Evolutionary conservation across 2,797 vertebrate species (phyloP).

Genomic region (Triplophysa yarkandensis): DNA sequence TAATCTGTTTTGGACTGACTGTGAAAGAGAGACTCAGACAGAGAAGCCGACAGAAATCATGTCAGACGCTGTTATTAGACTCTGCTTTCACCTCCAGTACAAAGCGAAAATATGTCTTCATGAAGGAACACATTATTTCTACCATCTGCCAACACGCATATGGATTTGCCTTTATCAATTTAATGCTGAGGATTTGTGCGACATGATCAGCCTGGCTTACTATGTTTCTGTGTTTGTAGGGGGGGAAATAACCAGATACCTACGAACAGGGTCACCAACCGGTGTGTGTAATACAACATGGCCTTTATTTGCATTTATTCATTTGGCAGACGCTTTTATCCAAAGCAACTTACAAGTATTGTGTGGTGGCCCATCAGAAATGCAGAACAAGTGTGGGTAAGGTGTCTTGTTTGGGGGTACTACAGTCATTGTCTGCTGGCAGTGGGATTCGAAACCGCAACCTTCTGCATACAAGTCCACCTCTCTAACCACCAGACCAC

Average conservation of each 20-base stretch:
- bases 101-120: slow-evolving; percentile 51
- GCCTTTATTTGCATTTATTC: not conserved
- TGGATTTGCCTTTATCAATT: slow-evolving; percentile 53
- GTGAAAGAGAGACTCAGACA: slow-evolving; percentile 36
- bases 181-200: slow-evolving; percentile 36
- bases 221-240: slow-evolving; percentile 5
- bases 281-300: not conserved
- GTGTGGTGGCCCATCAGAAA: too few relatives aligned
- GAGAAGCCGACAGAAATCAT: slow-evolving; percentile 34
- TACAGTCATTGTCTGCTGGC: too few relatives aligned
- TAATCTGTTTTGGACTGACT: slow-evolving; percentile 39
- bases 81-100: slow-evolving; percentile 37
- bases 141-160: slow-evolving; percentile 42
- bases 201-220: slow-evolving; percentile 35
- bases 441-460: too few relatives aligned
- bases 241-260: not conserved
- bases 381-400: too few relatives aligned
- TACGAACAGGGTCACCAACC: not conserved
- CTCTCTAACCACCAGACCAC: too few relatives aligned
- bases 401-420: too few relatives aligned
- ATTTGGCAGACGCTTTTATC: too few relatives aligned
- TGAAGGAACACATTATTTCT: slow-evolving; percentile 48
- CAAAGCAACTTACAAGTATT: too few relatives aligned
- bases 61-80: slow-evolving; percentile 50
- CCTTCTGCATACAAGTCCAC: too few relatives aligned